Conservation (phyloP, 2,797 vertebrate species). For the Coreius guichenoti region DNA sequence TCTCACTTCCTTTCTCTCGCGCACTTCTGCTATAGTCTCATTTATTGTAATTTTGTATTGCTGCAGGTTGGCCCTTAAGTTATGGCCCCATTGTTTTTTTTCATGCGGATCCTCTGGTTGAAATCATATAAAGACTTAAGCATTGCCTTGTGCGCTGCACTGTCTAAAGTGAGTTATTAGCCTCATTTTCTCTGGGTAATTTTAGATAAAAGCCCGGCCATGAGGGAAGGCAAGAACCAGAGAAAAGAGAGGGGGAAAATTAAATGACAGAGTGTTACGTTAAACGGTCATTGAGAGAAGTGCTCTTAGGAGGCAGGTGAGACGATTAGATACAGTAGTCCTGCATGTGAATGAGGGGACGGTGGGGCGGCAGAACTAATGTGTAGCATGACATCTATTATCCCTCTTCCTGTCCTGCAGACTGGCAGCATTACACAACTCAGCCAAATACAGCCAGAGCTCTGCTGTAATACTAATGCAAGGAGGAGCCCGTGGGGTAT, state of each 20-base stretch:
- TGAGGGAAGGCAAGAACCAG: constrained; percentile 41
- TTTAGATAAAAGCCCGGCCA: constrained; percentile 64
- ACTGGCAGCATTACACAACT: constrained; percentile 26
- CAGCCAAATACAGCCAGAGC: background rate
- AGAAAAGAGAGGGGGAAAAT: constrained; percentile 52
- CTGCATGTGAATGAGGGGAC: constrained; percentile 44
- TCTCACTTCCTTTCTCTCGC: background rate
- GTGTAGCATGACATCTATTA: constrained; percentile 55
- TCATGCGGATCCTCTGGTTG: constrained; percentile 61
- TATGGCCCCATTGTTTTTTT: constrained; percentile 65
- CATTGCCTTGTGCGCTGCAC: constrained; percentile 67
- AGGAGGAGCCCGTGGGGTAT: constrained; percentile 26
- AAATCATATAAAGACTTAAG: constrained; percentile 72
- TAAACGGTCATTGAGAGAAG: constrained; percentile 60
- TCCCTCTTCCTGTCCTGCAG: constrained; percentile 29
- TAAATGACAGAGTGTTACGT: constrained; percentile 51
- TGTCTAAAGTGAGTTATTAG: constrained; percentile 76
- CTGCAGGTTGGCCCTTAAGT: constrained; percentile 52
- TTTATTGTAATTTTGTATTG: constrained; percentile 35
- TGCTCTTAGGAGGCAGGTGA: constrained; percentile 61
- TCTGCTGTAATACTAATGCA: constrained; percentile 25
- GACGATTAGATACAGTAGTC: constrained; percentile 54
- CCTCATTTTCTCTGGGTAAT: constrained; percentile 72
- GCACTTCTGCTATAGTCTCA: background rate
- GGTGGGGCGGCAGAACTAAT: constrained; percentile 34